phyloP scores from a whole-genome alignment of 2,888 invertebrate genomes.

The Caenorhabditis imperialis region DNA sequence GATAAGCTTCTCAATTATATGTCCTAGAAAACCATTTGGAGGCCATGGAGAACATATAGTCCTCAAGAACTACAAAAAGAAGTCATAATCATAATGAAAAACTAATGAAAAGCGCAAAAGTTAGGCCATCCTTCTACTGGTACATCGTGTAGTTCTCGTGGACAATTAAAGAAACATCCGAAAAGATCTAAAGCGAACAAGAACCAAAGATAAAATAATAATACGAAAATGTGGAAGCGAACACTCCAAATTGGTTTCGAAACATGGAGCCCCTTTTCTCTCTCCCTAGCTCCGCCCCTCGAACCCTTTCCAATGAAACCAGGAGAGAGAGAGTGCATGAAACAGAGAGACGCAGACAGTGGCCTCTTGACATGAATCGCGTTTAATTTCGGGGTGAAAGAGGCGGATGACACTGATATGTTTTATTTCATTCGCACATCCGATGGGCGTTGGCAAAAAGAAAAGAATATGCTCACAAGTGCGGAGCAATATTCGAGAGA shows the following conservation, averaged over 20 bases:
- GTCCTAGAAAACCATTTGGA: too few relatives aligned
- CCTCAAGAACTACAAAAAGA: too few relatives aligned
- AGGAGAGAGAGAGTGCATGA: conserved; percentile 5
- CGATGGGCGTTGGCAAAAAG: conserved; percentile 4
- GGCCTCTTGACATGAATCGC: conserved; percentile 45
- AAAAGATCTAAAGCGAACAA: neutral
- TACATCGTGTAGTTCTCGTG: too few relatives aligned
- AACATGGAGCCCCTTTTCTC: conserved; percentile 10
- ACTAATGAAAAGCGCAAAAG: too few relatives aligned
- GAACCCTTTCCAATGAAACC: neutral
- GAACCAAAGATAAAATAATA: neutral
- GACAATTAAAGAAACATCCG: neutral
- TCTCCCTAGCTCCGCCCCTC: neutral
- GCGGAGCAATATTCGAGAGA: neutral
- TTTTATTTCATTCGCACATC: neutral
- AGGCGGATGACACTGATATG: neutral
- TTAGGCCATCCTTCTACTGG: too few relatives aligned
- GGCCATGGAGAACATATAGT: too few relatives aligned
- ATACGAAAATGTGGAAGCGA: neutral
- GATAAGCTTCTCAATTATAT: too few relatives aligned
- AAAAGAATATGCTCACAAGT: neutral
- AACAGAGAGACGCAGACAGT: conserved; percentile 15
- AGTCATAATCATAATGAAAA: too few relatives aligned
- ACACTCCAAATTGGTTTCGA: conserved; percentile 2
- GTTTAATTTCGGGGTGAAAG: conserved; percentile 32